phyloP scores from a whole-genome alignment of 2,888 invertebrate species.

The Atethmia centrago region DNA sequence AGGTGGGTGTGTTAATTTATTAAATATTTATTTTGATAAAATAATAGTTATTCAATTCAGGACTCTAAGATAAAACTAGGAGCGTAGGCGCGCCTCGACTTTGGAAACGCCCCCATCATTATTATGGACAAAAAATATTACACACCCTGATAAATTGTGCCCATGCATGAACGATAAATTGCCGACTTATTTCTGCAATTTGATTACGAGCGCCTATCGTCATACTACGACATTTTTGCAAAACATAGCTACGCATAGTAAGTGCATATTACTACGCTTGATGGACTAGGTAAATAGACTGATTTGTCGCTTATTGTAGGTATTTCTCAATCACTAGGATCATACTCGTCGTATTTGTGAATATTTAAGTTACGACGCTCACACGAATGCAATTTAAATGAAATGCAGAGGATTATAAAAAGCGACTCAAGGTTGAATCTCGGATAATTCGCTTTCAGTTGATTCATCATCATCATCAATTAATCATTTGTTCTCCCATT shows the following conservation, averaged over 20 bases:
- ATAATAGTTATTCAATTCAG: not conserved
- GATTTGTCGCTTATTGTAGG: not conserved
- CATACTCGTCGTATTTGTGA: not conserved
- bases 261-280: not conserved
- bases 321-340: not conserved
- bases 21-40: conserved; percentile 12
- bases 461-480: conserved; percentile 10
- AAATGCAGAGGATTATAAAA: not conserved
- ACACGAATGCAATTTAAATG: not conserved
- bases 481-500: conserved; percentile 1
- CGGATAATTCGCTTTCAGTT: conserved; percentile 4
- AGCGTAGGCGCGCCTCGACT: conserved; percentile 56
- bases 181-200: conserved; percentile 40
- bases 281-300: not conserved
- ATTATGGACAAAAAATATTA: conserved; percentile 25
- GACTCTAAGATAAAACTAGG: conserved; percentile 20
- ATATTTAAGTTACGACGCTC: not conserved
- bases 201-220: conserved; percentile 35
- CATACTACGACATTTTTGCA: conserved; percentile 19
- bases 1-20: not conserved
- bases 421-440: not conserved
- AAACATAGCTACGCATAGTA: conserved; percentile 2
- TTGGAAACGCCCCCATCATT: conserved; percentile 62
- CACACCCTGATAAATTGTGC: conserved; percentile 46
- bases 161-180: conserved; percentile 36